phyloP scores from a whole-genome alignment of 2,797 vertebrate species.

The Scolopax bukidnonensis region DNA sequence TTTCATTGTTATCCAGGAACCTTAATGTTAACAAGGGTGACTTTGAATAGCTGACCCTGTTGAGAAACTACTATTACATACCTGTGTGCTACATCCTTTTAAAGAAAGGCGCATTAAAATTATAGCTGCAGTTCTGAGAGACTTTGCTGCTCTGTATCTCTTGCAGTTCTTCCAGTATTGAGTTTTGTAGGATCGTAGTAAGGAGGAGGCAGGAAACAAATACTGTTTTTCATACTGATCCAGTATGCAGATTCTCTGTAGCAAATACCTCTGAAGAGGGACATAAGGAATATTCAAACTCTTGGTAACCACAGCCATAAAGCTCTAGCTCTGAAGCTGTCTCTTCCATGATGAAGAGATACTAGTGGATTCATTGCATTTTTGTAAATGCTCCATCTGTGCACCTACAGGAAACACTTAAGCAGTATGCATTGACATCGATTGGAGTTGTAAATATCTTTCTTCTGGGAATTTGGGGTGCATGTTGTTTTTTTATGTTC shows the following conservation, averaged over 20 bases:
- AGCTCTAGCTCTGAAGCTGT: background rate
- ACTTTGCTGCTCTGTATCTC: background rate
- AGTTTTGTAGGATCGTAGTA: background rate
- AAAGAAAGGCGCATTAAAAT: background rate
- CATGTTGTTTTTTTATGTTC: background rate
- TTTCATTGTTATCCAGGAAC: background rate
- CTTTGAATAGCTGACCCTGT: background rate
- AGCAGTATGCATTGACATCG: background rate
- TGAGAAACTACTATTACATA: background rate
- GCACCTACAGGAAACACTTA: background rate
- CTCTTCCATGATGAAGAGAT: background rate
- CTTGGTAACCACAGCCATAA: background rate
- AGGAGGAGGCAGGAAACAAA: rapidly evolving
- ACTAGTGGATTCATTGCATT: background rate
- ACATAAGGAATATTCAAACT: background rate
- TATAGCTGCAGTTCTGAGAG: background rate
- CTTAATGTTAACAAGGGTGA: background rate
- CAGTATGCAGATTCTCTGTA: background rate
- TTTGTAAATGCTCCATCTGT: background rate
- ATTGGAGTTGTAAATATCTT: background rate
- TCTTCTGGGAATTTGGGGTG: background rate
- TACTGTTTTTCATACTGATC: background rate
- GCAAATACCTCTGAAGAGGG: background rate
- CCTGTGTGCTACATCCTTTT: background rate
- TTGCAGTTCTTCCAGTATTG: background rate